Conservation (phyloP, 2,113 vertebrate genomes). For the Tor tambroides region DNA sequence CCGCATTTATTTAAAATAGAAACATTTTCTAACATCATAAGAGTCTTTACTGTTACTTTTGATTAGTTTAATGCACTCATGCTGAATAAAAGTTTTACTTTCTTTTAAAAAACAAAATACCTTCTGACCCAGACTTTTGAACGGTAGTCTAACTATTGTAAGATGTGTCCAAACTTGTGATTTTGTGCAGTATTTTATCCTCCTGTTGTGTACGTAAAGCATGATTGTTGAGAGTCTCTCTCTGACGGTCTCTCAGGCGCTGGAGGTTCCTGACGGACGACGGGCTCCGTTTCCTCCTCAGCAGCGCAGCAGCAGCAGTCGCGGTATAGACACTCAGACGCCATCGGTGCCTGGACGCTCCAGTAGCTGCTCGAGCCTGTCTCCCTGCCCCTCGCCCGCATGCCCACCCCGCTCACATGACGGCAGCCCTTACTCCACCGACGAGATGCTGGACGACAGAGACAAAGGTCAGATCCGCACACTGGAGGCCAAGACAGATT, state of each 20-base stretch:
- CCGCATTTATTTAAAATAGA: background rate
- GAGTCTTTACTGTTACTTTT: background rate
- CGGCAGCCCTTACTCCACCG: conserved; percentile 93
- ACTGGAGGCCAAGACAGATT: too few relatives aligned
- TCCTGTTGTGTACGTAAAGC: too few relatives aligned
- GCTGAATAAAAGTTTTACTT: background rate
- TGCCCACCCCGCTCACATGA: conserved; percentile 92
- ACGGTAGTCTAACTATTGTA: too few relatives aligned
- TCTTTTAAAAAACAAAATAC: background rate
- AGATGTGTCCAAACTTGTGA: too few relatives aligned
- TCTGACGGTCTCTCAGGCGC: conserved; percentile 75
- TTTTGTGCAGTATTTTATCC: too few relatives aligned
- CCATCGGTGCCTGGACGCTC: conserved; percentile 86
- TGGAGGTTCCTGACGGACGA: conserved; percentile 94
- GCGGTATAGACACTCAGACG: conserved; percentile 91
- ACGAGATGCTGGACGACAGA: conserved; percentile 90
- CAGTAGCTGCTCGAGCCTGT: conserved; percentile 88
- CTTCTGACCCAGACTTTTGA: too few relatives aligned
- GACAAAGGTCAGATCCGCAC: conserved; percentile 86
- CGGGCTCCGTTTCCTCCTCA: conserved; percentile 92
- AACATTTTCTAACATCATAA: background rate
- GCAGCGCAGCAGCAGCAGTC: conserved; percentile 88
- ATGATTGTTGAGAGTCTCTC: background rate
- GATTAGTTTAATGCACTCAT: background rate
- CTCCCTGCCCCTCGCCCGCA: conserved; percentile 90